Evolutionary conservation across 2,888 invertebrate genomes (phyloP).

Genomic region (Leucophenga montana): DNA sequence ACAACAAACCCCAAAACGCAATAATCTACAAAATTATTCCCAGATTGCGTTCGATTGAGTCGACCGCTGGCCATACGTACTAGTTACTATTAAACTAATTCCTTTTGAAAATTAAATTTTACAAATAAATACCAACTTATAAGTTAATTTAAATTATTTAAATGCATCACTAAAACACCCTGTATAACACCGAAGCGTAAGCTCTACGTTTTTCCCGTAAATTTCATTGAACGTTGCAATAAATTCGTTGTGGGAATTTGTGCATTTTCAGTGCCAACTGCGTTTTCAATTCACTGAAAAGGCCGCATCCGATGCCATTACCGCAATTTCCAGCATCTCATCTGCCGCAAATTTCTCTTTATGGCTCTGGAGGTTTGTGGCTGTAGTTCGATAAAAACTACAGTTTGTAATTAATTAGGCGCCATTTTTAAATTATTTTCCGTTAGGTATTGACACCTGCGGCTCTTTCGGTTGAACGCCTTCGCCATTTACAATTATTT

Average conservation of each 20-base stretch:
- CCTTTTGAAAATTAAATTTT: no score
- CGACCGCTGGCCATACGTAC: no score
- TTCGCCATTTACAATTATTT: no score
- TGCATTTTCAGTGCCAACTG: slow-evolving; percentile 16
- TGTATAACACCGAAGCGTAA: background rate
- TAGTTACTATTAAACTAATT: no score
- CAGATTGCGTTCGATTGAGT: no score
- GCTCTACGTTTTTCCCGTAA: no score
- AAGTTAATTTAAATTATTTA: no score
- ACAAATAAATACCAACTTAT: no score
- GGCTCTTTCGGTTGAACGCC: slow-evolving; percentile 6
- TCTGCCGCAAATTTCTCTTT: slow-evolving; percentile 24
- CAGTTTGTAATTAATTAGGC: slow-evolving; percentile 17
- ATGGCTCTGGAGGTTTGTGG: background rate
- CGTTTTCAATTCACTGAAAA: background rate
- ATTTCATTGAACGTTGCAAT: slow-evolving; percentile 18
- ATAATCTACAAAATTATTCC: no score
- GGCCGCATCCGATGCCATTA: slow-evolving; percentile 10
- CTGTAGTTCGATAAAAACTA: background rate
- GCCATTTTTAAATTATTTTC: slow-evolving; percentile 13
- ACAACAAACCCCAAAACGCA: no score
- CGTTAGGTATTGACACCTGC: slow-evolving; percentile 15
- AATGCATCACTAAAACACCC: no score
- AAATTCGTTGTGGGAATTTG: slow-evolving; percentile 39
- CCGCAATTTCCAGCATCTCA: slow-evolving; percentile 9